Evolutionary conservation across 2,888 invertebrate species (phyloP).

Genomic region (Melipona beecheii): DNA sequence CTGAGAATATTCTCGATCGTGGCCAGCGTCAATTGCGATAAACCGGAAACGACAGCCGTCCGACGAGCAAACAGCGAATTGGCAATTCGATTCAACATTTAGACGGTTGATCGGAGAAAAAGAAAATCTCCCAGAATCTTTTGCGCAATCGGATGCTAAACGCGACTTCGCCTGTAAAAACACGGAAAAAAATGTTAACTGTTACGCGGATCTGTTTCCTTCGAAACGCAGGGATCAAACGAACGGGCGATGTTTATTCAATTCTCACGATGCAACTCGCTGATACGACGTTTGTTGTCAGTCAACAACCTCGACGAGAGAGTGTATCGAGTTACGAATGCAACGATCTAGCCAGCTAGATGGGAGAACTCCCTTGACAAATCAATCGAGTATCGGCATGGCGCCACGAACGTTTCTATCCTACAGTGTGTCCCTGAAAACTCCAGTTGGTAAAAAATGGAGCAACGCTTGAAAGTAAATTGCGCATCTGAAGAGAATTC

Average conservation of each 20-base stretch:
- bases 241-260: not conserved
- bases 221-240: not conserved
- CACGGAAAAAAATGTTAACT: not conserved
- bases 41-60: conserved; percentile 58
- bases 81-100: conserved; percentile 29
- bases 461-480: not conserved
- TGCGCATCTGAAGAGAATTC: not conserved
- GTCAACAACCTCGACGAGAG: conserved; percentile 10
- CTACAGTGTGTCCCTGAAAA: not conserved
- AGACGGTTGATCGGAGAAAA: conserved; percentile 4
- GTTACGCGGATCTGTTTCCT: not conserved
- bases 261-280: not conserved
- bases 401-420: conserved; percentile 17
- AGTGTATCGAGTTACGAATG: not conserved
- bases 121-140: not conserved
- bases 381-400: conserved; percentile 3
- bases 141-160: not conserved
- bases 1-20: conserved; percentile 79
- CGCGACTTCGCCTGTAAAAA: not conserved
- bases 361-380: not conserved
- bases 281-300: not conserved
- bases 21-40: conserved; percentile 67
- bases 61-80: conserved; percentile 26
- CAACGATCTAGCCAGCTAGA: not conserved
- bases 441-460: not conserved